These are phyloP conservation scores for Sminthurinus signatus DNA, from an alignment of 1,140 invertebrate genomes.

Conservation along the genomic window DNA sequence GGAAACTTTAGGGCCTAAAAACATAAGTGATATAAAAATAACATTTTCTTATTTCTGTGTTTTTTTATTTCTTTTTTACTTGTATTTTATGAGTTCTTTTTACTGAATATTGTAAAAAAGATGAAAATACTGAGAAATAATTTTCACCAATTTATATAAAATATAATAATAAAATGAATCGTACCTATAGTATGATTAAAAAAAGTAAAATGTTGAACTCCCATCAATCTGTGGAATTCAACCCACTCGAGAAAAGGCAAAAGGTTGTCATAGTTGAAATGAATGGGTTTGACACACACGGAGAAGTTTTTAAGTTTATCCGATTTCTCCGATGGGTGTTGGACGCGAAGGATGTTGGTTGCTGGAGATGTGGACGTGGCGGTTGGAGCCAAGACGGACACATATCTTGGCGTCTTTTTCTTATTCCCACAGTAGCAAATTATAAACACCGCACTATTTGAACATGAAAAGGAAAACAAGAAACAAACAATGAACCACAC, in stretches of 20 bases:
- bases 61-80: too few species aligned
- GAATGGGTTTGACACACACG: constrained; percentile 89
- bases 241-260: constrained; percentile 82
- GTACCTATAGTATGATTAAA: constrained; percentile 89
- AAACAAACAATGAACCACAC: too few species aligned
- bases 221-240: constrained; percentile 78
- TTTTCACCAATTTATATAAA: too few species aligned
- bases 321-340: constrained; percentile 45
- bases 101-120: too few species aligned
- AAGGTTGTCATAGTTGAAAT: constrained; percentile 76
- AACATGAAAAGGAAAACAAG: constrained; percentile 15
- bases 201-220: constrained; percentile 81
- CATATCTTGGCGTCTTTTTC: constrained; percentile 49
- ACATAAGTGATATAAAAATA: too few species aligned
- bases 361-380: constrained; percentile 51
- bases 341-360: constrained; percentile 54
- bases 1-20: constrained; percentile 62
- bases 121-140: too few species aligned
- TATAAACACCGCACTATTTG: constrained; percentile 71
- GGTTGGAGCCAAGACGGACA: constrained; percentile 56
- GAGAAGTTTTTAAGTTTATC: constrained; percentile 54
- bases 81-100: too few species aligned
- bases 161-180: too few species aligned
- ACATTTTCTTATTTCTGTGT: too few species aligned
- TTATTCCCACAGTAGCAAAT: constrained; percentile 46